Evolutionary conservation across 2,797 vertebrate species (phyloP).

Genomic region (Alectoris magna): DNA sequence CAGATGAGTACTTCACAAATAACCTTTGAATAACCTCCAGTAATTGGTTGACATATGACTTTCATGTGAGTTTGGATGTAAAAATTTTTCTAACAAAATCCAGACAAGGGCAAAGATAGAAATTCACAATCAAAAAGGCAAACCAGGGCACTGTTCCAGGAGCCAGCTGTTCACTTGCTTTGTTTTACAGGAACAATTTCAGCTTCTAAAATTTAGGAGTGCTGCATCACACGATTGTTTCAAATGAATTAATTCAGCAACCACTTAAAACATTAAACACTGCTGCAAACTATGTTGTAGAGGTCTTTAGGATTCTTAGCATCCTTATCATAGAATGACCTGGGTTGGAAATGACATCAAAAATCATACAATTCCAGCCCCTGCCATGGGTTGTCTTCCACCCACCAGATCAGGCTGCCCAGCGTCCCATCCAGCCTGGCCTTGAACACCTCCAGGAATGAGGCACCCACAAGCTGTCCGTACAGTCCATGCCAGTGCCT

Average conservation of each 20-base stretch:
- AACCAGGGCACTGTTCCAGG: background rate
- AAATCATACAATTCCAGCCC: too few species aligned
- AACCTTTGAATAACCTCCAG: slow-evolving; percentile 71
- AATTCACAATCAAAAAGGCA: slow-evolving; percentile 15
- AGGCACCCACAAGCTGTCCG: too few species aligned
- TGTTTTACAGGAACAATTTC: background rate
- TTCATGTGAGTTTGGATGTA: slow-evolving; percentile 35
- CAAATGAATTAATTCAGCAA: background rate
- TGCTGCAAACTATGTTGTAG: background rate
- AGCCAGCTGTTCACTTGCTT: background rate
- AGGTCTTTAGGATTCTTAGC: background rate
- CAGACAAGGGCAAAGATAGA: slow-evolving; percentile 11
- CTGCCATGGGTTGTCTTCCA: too few species aligned
- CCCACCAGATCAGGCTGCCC: too few species aligned
- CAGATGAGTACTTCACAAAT: slow-evolving; percentile 48
- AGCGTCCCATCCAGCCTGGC: too few species aligned
- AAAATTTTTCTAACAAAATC: slow-evolving; percentile 51
- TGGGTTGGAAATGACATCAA: too few species aligned
- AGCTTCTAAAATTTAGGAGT: background rate
- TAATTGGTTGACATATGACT: slow-evolving; percentile 47
- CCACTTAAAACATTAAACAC: background rate
- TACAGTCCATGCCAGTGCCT: too few species aligned
- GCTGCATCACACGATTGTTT: background rate
- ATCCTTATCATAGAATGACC: background rate
- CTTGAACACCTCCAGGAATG: too few species aligned